Conservation (phyloP, 2,888 invertebrate species). For the Frankliniella fusca region DNA sequence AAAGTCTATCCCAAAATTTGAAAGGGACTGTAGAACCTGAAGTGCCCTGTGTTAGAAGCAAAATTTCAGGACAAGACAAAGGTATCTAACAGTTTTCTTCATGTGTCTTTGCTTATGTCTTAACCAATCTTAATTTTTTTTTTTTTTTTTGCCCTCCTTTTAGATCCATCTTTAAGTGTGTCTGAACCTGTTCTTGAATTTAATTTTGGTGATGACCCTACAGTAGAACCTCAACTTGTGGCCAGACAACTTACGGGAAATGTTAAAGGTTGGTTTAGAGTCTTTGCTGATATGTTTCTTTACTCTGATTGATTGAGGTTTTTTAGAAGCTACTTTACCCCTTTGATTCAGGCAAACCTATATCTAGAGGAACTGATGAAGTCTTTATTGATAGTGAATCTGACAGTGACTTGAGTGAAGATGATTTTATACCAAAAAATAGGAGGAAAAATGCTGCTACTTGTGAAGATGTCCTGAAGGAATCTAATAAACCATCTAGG, state of each 20-base stretch:
- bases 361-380: neutral
- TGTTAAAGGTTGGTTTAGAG: neutral
- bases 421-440: neutral
- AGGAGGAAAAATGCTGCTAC: neutral
- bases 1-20: neutral
- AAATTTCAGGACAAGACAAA: neutral
- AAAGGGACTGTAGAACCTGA: neutral
- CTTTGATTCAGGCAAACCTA: neutral
- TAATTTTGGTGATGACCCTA: neutral
- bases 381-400: neutral
- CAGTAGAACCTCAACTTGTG: neutral
- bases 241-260: neutral
- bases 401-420: conserved; percentile 1
- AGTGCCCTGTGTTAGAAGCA: neutral
- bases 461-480: neutral
- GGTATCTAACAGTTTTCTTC: neutral
- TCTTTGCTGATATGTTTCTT: neutral
- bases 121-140: neutral
- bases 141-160: neutral
- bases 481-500: neutral
- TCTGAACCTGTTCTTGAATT: neutral
- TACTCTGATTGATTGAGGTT: neutral
- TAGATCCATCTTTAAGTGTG: neutral
- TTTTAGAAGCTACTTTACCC: neutral
- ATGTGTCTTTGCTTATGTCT: neutral